Evolutionary conservation across 2,113 vertebrate genomes (phyloP), one percentile per base, ranked within the genome.

Genomic region (Charadrius vociferus): DNA sequence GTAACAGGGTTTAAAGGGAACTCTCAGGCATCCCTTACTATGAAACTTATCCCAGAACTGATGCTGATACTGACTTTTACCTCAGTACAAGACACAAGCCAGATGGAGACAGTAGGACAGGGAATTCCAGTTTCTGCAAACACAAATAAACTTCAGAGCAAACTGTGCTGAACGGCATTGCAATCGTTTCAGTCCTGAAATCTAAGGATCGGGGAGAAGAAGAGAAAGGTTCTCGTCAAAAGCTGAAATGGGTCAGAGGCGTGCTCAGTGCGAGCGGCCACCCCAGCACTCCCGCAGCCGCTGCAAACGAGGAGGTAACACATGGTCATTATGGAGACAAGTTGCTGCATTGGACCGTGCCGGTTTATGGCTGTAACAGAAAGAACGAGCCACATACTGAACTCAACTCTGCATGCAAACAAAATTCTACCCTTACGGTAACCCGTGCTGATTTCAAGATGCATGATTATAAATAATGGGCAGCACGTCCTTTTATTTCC

Each of bases 271-370:
- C 27, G 13, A 79, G 36, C 26, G 32, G 32, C 36, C 50, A 47
- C 18, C 10, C 14, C 88, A 79, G 66, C 26, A 9, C 6, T 43
- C 55, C 55, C 2, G 2, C 10, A 39, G 50, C 47, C 36, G 23
- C 41, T 20, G 8, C 41, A 79, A 56, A 66, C 2, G 12, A 24
- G 34, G 61, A 72, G 39, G 61, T 29, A 27, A 7, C 8, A 14
- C 30, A 1, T 5, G 12, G 70, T 18, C 65, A 22, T 34, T 34
- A 32, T 8, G 47, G 36, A 72, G n/a, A 91, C 32, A 10, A 0
- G 1, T 41, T 59, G 39, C 23, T 82, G 43, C 3, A 0, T 32
- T 29, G 43, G 23, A 75, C 32, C 7, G 1, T 23, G 27, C 2
- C 66, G 26, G 10, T 71, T 92, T 92, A 55, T 21, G 30, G 13